A percentile compares a stretch with the other conserved stretches of the same genome.
These are phyloP conservation scores for Rhinichthys osculus DNA, from an alignment of 2,797 vertebrate genomes.

Conservation along the genomic window DNA sequence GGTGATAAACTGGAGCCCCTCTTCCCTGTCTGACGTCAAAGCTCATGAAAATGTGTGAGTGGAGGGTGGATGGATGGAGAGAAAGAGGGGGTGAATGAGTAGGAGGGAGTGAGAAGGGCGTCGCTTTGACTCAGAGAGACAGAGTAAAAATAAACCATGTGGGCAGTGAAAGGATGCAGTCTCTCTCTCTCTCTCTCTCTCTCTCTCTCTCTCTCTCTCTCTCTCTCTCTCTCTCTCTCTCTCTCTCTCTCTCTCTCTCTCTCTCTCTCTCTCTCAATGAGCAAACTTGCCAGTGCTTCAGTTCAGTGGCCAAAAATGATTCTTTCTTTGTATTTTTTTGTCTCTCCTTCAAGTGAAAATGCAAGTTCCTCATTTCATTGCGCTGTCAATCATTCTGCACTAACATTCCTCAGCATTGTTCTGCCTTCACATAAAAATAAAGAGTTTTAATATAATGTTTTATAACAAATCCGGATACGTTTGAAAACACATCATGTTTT, in stretches of 20 bases:
- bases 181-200: conserved; percentile 69
- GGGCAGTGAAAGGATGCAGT: conserved; percentile 84
- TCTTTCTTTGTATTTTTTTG: conserved; percentile 17
- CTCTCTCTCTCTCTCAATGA: conserved; percentile 53
- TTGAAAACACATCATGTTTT: background rate
- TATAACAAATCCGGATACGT: background rate
- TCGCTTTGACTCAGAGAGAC: conserved; percentile 85
- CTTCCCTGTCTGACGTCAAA: conserved; percentile 76
- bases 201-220: conserved; percentile 68
- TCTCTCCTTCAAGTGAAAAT: conserved; percentile 48
- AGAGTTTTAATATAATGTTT: background rate
- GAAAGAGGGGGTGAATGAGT: conserved; percentile 83
- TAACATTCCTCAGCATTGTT: conserved; percentile 9
- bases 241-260: conserved; percentile 68
- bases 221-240: conserved; percentile 69
- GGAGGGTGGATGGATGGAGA: conserved; percentile 76
- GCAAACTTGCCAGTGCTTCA: conserved; percentile 39
- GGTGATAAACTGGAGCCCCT: conserved; percentile 73
- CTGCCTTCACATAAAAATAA: background rate
- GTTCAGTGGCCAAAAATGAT: conserved; percentile 25
- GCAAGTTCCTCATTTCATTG: conserved; percentile 15
- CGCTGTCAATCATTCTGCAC: conserved; percentile 37
- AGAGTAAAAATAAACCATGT: conserved; percentile 84
- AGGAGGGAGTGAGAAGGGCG: conserved; percentile 86
- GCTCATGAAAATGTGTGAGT: conserved; percentile 78